Evolutionary conservation across 2,797 vertebrate genomes (phyloP).

Genomic region (Paratrypauchen microcephalus): DNA sequence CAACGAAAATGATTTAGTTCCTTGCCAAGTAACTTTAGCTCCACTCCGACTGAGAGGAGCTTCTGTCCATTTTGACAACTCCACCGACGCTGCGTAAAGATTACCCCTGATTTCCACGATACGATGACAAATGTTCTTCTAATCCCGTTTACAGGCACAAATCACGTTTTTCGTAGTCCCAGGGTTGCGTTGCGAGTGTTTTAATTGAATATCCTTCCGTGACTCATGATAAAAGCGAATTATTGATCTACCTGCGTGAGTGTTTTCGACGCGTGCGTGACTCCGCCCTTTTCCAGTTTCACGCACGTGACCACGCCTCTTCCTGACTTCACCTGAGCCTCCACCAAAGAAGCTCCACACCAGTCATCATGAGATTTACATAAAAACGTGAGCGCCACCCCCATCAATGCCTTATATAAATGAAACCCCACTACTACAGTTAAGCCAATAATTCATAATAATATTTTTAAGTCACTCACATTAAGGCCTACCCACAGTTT

Average conservation of each 20-base stretch:
- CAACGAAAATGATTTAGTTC: background rate
- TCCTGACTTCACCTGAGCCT: constrained; percentile 42
- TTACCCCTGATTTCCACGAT: constrained; percentile 7
- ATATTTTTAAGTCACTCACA: too few species aligned
- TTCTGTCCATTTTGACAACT: constrained; percentile 45
- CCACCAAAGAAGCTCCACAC: background rate
- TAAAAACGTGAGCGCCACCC: background rate
- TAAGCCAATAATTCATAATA: too few species aligned
- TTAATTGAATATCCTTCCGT: background rate
- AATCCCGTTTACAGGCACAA: background rate
- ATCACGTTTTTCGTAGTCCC: background rate
- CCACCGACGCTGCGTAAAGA: constrained; percentile 1
- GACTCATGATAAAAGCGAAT: background rate
- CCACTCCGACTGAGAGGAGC: constrained; percentile 8
- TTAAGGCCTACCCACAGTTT: too few species aligned
- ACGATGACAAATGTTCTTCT: background rate
- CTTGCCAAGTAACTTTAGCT: constrained; percentile 4
- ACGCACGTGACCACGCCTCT: constrained; percentile 48
- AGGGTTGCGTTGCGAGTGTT: background rate
- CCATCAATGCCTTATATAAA: background rate
- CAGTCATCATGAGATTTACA: background rate
- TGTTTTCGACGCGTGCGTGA: background rate
- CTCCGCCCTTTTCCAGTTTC: constrained; percentile 36
- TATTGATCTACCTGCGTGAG: constrained; percentile 37
- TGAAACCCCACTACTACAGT: too few species aligned